These are phyloP conservation scores for Sarcophaga carnaria DNA, from an alignment of 2,888 invertebrate genomes.

Conservation along the genomic window DNA sequence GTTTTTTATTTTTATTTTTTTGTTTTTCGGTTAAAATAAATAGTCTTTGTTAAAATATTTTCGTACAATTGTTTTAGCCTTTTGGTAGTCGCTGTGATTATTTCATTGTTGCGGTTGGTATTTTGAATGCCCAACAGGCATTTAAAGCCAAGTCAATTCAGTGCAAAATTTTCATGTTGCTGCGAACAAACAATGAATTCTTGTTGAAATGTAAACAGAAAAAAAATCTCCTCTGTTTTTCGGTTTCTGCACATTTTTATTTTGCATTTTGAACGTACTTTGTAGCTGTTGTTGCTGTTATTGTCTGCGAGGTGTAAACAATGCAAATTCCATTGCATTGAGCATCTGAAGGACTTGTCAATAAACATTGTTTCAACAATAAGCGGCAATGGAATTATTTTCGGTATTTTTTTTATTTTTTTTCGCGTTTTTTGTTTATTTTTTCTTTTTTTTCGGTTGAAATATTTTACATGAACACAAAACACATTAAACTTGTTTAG, in stretches of 20 bases:
- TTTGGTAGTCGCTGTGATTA: background rate
- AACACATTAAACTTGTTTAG: slow-evolving; percentile 35
- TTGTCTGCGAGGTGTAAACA: slow-evolving; percentile 60
- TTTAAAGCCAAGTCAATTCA: slow-evolving; percentile 55
- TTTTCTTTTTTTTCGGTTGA: slow-evolving; percentile 7
- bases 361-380: slow-evolving; percentile 54
- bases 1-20: slow-evolving; percentile 14
- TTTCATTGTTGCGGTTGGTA: slow-evolving; percentile 18
- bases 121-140: slow-evolving; percentile 61
- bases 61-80: slow-evolving; percentile 47
- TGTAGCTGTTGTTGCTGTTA: slow-evolving; percentile 14
- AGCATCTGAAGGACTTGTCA: slow-evolving; percentile 62
- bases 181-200: slow-evolving; percentile 34
- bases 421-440: background rate
- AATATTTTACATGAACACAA: slow-evolving; percentile 35
- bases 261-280: background rate
- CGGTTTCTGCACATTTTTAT: slow-evolving; percentile 7
- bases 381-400: slow-evolving; percentile 58
- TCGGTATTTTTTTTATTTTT: background rate
- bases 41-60: slow-evolving; percentile 63
- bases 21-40: slow-evolving; percentile 32
- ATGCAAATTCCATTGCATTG: slow-evolving; percentile 67
- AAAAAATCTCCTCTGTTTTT: slow-evolving; percentile 10
- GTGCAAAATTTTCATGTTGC: slow-evolving; percentile 41
- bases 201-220: slow-evolving; percentile 45